phyloP scores from a whole-genome alignment of 2,797 vertebrate species.

The Enteromius unitaeniatus region DNA sequence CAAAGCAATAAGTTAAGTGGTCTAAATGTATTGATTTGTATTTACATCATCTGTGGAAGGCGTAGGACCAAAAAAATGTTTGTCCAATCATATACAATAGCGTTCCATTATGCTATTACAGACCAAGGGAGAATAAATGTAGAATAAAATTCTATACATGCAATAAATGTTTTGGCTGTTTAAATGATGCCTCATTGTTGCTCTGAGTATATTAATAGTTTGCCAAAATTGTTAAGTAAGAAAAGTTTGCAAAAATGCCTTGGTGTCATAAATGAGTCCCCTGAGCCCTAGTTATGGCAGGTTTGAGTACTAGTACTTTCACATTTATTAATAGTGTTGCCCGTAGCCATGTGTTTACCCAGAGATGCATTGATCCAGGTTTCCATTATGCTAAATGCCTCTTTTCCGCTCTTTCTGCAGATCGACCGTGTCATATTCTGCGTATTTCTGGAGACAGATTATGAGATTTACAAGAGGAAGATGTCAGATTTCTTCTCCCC shows the following conservation, averaged over 20 bases:
- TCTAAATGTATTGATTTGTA: neutral
- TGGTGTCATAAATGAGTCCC: neutral
- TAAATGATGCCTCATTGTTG: neutral
- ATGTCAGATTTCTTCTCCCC: constrained; percentile 88
- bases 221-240: neutral
- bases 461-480: constrained; percentile 97
- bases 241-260: constrained; percentile 2
- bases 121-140: neutral
- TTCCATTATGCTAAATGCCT: constrained; percentile 25
- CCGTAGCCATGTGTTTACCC: constrained; percentile 15
- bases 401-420: constrained; percentile 71
- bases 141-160: neutral
- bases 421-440: constrained; percentile 97
- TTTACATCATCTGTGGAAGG: neutral
- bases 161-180: neutral
- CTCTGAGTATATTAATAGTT: neutral
- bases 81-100: neutral
- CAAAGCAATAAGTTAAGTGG: neutral
- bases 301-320: constrained; percentile 7
- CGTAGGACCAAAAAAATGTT: neutral
- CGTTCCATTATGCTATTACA: neutral
- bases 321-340: constrained; percentile 3
- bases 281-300: neutral
- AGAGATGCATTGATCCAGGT: constrained; percentile 33
- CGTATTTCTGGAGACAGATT: constrained; percentile 97